Evolutionary conservation across 2,797 vertebrate species (phyloP), one percentile per base, ranked within the genome.

Genomic region (Siniperca undulata): DNA sequence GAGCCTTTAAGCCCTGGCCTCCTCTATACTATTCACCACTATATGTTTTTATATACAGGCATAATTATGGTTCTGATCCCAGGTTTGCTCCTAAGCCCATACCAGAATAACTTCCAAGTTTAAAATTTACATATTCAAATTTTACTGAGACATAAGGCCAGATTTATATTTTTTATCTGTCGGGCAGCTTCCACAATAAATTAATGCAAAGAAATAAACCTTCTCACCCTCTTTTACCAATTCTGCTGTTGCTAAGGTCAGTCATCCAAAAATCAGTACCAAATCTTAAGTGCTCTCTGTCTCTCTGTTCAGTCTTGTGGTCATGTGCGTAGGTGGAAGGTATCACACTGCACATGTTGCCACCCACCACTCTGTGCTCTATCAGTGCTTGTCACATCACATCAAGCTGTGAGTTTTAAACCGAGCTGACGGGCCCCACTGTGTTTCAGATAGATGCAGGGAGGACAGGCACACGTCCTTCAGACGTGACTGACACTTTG

Each of bases 371-470:
- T 81, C 71, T 12, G 20, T 19, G 58, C 74, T 82, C 78, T 48
- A 67, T 88, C 83, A 73, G 38, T 27, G 52, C 78, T 71, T 71
- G 64, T 89, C 88, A 85, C 55, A 83, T 81, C 75, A 50, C 71
- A 74, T 91, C 77, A 82, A 70, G 77, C 85, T 78, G 83, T 10
- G 84, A 75, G 80, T 72, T 81, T 72, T 69, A 80, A 75, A 68
- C 61, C 2, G 30, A 78, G 74, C 86, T 65, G 91, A 86, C 86
- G 56, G 75, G 30, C 46, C 76, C 27, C 59, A 10, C 38, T 65
- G 77, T 78, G 66, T 72, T 73, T 74, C n/a, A 16, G 73, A 24
- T n/a, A 48, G 55, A 56, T 22, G 0, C 1, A 0, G 11, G 42
- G 56, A 69, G 50, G 79, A 79, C 60, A 60, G 46, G 42, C 52